phyloP scores from a whole-genome alignment of 2,888 invertebrate genomes.

The Aelia acuminata region DNA sequence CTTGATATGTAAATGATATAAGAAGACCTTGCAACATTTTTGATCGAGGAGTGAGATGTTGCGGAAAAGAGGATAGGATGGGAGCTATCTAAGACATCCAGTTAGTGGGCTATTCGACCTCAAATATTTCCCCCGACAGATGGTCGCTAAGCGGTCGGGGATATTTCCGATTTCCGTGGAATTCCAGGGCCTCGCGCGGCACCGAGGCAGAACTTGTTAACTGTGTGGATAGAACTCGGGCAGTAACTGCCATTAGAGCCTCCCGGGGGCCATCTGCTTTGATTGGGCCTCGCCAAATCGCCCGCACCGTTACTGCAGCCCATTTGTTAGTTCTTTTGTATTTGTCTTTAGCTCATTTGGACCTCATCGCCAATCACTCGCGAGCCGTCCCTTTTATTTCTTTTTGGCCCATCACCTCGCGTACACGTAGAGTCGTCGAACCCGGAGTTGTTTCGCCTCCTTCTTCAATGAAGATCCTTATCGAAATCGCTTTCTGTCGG shows the following conservation, averaged over 20 bases:
- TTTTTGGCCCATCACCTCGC: background rate
- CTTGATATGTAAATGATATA: too few relatives aligned
- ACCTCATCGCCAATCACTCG: conserved; percentile 6
- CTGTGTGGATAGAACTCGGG: too few relatives aligned
- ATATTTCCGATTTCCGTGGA: background rate
- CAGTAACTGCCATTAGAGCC: conserved; percentile 12
- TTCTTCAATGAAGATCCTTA: conserved; percentile 36
- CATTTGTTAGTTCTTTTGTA: conserved; percentile 32
- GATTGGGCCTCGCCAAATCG: background rate
- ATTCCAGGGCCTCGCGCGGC: background rate
- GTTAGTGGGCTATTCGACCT: conserved; percentile 2
- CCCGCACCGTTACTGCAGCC: background rate
- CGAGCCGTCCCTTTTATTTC: background rate
- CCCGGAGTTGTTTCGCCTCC: conserved; percentile 17
- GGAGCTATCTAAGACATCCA: background rate
- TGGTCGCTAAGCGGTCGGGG: background rate
- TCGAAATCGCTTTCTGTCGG: conserved; percentile 24
- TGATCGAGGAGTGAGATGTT: background rate
- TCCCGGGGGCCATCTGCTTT: conserved; percentile 16
- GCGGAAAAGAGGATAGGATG: background rate
- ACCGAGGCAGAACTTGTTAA: background rate
- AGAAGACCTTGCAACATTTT: background rate
- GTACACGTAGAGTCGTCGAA: conserved; percentile 8
- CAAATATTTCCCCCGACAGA: conserved; percentile 12
- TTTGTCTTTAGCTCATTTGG: conserved; percentile 46